Evolutionary conservation across 2,797 vertebrate genomes (phyloP).

Genomic region (Pangasius djambal): DNA sequence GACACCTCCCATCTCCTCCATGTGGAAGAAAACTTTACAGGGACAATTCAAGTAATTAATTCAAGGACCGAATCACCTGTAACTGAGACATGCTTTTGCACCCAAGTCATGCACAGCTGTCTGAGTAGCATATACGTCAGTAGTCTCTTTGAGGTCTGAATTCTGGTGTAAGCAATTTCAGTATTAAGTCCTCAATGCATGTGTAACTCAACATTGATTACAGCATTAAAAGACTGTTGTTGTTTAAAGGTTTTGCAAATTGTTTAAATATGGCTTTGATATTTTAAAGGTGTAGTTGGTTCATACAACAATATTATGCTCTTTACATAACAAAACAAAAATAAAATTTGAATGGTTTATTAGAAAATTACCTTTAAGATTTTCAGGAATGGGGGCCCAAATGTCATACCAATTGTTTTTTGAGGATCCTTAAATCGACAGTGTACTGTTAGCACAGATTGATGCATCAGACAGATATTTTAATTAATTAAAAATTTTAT

Average conservation of each 20-base stretch:
- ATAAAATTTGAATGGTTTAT: neutral
- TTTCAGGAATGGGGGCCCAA: neutral
- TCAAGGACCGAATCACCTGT: neutral
- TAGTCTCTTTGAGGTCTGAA: neutral
- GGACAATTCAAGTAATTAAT: neutral
- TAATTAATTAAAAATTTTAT: too few species aligned
- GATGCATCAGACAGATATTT: neutral
- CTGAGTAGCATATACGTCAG: neutral
- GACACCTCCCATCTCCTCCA: neutral
- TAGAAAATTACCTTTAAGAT: neutral
- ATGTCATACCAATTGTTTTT: neutral
- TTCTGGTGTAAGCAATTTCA: neutral
- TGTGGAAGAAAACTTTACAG: neutral
- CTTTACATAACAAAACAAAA: neutral
- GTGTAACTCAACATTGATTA: neutral
- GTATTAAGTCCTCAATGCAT: neutral
- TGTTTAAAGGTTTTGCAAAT: neutral
- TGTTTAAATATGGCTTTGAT: neutral
- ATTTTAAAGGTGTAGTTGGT: neutral
- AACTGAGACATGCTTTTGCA: neutral
- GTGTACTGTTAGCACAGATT: neutral
- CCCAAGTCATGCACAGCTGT: neutral
- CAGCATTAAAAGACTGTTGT: neutral
- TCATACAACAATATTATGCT: neutral
- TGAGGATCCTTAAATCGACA: neutral